These are phyloP conservation scores for Agriopis aurantiaria DNA, from an alignment of 2,888 invertebrate species.

Conservation along the genomic window DNA sequence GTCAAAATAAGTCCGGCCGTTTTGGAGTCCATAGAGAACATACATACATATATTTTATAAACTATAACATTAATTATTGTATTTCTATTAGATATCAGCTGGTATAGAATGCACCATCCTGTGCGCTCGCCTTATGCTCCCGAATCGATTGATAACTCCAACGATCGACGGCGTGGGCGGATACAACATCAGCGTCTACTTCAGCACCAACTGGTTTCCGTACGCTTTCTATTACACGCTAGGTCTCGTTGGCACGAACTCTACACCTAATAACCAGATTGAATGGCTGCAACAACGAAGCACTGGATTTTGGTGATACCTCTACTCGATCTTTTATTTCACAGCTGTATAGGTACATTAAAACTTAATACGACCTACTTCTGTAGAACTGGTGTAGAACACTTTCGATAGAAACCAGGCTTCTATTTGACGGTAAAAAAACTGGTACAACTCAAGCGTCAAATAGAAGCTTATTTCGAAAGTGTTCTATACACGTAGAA, in stretches of 20 bases:
- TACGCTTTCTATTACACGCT: slow-evolving; percentile 64
- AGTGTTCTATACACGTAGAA: no score
- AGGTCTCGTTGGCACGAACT: slow-evolving; percentile 66
- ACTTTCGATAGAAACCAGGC: no score
- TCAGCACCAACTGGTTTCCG: slow-evolving; percentile 70
- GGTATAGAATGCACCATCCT: slow-evolving; percentile 71
- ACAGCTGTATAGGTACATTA: slow-evolving; percentile 38
- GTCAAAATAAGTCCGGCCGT: no score
- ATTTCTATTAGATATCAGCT: slow-evolving; percentile 64
- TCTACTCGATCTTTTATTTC: not conserved
- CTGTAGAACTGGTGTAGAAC: no score
- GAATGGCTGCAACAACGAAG: slow-evolving; percentile 60
- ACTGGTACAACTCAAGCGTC: no score
- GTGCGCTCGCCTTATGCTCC: slow-evolving; percentile 67
- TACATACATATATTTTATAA: no score
- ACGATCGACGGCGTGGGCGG: slow-evolving; percentile 67
- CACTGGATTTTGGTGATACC: slow-evolving; percentile 58
- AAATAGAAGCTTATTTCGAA: no score
- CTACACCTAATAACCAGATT: slow-evolving; percentile 50
- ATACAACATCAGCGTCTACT: slow-evolving; percentile 67
- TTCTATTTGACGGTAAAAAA: no score
- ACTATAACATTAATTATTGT: not conserved
- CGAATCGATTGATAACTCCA: slow-evolving; percentile 63
- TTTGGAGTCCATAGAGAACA: no score
- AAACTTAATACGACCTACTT: no score